These are phyloP conservation scores for Pogonophryne albipinna DNA, from an alignment of 2,797 vertebrate genomes.

Conservation along the genomic window DNA sequence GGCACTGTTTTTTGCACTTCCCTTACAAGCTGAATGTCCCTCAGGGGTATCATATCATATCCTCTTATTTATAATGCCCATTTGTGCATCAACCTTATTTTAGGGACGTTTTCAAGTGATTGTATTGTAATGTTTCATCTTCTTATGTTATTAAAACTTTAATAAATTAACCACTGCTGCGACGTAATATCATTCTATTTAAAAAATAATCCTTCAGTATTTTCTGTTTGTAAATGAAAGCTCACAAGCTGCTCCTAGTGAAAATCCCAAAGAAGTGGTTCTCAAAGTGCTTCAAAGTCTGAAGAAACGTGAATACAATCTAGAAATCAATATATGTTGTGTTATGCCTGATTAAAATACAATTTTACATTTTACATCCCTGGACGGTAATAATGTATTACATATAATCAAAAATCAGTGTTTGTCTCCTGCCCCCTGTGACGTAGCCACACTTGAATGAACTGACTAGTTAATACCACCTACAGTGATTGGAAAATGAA, in stretches of 20 bases:
- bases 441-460: constrained; percentile 41
- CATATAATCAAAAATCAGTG: constrained; percentile 46
- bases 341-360: constrained; percentile 14
- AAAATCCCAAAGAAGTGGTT: constrained; percentile 6
- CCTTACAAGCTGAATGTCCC: neutral
- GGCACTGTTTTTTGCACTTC: neutral
- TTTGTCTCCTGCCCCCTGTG: constrained; percentile 35
- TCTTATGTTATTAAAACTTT: constrained; percentile 58
- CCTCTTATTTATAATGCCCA: constrained; percentile 13
- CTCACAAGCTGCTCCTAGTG: neutral
- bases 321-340: constrained; percentile 15
- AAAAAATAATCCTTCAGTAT: constrained; percentile 30
- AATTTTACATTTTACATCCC: constrained; percentile 33
- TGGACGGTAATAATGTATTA: constrained; percentile 9
- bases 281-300: constrained; percentile 1
- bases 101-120: constrained; percentile 33
- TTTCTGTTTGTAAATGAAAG: constrained; percentile 6
- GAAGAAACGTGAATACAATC: constrained; percentile 27
- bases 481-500: constrained; percentile 56
- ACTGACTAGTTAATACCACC: constrained; percentile 46
- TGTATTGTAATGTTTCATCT: constrained; percentile 40
- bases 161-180: no score
- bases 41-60: constrained; percentile 17
- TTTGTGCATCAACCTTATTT: constrained; percentile 41
- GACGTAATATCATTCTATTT: constrained; percentile 39